Conservation (phyloP, 2,888 invertebrate species). For the Polydrusus pterygomalis region DNA sequence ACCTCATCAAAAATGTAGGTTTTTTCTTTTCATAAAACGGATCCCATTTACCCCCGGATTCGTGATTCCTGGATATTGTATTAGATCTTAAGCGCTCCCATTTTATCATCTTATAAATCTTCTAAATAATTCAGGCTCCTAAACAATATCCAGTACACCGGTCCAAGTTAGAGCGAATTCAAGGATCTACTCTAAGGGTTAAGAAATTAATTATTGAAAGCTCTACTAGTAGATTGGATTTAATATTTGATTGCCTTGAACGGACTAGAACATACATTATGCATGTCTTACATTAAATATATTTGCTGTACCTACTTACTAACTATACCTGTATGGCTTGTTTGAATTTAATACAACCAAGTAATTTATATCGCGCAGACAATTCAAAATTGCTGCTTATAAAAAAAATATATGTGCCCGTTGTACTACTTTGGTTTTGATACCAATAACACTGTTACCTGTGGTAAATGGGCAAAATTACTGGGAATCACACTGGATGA, state of each 20-base stretch:
- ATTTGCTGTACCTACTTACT: conserved; percentile 40
- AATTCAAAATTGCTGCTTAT: no score
- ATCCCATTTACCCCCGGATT: not conserved
- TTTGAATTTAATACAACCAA: not conserved
- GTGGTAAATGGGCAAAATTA: no score
- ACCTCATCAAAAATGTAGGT: not conserved
- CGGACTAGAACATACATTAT: conserved; percentile 52
- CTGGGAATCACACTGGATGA: no score
- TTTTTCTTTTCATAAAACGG: not conserved
- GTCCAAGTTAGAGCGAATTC: conserved; percentile 40
- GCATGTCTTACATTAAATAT: conserved; percentile 49
- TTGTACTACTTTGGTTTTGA: no score
- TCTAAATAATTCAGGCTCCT: conserved; percentile 52
- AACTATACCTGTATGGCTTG: no score
- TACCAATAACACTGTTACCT: no score
- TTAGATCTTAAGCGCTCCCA: conserved; percentile 27
- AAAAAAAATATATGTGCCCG: no score
- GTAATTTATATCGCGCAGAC: no score
- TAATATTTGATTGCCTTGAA: conserved; percentile 57
- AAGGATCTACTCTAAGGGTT: conserved; percentile 55
- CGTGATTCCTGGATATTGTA: not conserved
- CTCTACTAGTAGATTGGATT: conserved; percentile 57
- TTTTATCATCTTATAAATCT: conserved; percentile 51
- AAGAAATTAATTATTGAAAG: conserved; percentile 54
- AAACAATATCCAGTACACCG: conserved; percentile 54